phyloP scores from a whole-genome alignment of 2,113 vertebrate genomes.

The Megaleporinus macrocephalus region DNA sequence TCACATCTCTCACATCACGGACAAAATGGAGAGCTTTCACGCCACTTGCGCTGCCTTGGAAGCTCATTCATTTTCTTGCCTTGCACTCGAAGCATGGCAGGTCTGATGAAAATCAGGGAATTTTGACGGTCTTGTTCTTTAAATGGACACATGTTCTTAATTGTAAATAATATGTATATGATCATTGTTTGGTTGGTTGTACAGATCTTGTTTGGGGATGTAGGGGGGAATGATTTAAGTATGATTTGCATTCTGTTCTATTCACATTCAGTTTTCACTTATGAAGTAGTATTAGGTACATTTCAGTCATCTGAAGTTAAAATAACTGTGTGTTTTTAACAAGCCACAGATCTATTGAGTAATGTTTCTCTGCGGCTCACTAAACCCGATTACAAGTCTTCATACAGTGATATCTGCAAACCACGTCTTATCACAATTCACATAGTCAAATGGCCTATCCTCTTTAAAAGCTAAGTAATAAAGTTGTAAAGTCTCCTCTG shows the following conservation, averaged over 20 bases:
- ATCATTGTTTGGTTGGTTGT: slow-evolving; percentile 45
- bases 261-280: background rate
- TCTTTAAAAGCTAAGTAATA: background rate
- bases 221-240: slow-evolving; percentile 4
- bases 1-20: slow-evolving; percentile 52
- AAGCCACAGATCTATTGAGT: background rate
- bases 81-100: slow-evolving; percentile 42
- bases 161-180: slow-evolving; percentile 56
- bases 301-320: background rate
- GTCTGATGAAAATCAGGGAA: slow-evolving; percentile 42
- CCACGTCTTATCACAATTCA: background rate
- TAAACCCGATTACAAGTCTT: background rate
- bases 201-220: slow-evolving; percentile 27
- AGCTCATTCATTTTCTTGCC: slow-evolving; percentile 62
- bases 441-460: too few relatives aligned
- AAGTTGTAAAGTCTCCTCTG: background rate
- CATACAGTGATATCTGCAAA: background rate
- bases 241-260: background rate
- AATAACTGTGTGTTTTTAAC: background rate
- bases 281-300: background rate
- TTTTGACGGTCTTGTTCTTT: slow-evolving; percentile 32
- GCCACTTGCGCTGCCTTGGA: slow-evolving; percentile 42
- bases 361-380: background rate
- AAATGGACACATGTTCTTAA: slow-evolving; percentile 10
- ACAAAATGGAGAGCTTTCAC: slow-evolving; percentile 58